Base-by-base conservation (phyloP, 2,888 invertebrate genomes). In the Germaria angustata region DNA sequence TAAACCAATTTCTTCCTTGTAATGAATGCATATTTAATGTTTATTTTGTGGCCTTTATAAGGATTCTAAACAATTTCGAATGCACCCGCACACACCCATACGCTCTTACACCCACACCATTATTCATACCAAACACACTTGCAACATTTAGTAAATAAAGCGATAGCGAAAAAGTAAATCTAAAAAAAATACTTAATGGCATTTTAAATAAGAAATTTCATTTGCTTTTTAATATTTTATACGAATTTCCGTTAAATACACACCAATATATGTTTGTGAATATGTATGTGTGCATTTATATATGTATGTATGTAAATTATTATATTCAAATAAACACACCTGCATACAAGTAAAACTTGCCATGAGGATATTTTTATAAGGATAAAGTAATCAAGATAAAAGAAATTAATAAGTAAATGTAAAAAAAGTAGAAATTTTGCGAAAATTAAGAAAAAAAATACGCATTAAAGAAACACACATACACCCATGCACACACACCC, bases 151-250 rank as follows among this genome's bases (percentile, higher is more conserved):
- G 49, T 9, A 34, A 39, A 13, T 36, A 39, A 17, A 24, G 15
- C 34, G 39, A 36, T 9, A 84, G 85, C n/a, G n/a, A 86, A 88
- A 39, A 57, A 36, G 17, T 55, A 90, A 90, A n/a, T n/a, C n/a
- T n/a, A n/a, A 89, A 89, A 89, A 88, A 90, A 89, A 90, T 88
- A 89, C 88, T 90, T 90, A 90, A 90, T 90, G 90, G 90, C 90
- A 90, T 90, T 90, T 90, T 90, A 90, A 90, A 90, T 90, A 90
- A 90, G 90, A 90, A 90, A 68, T 90, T 90, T 88, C 88, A 87
- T 87, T 88, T 87, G 85, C 86, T 87, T 85, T 65, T 90, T 88
- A 89, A 90, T 90, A 89, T 90, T 90, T 89, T 87, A 90, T 90
- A 88, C 87, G 89, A 87, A 86, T 88, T 88, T 86, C 85, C 84